phyloP scores from a whole-genome alignment of 1,140 invertebrate species.

The Mycetomoellerius zeteki region DNA sequence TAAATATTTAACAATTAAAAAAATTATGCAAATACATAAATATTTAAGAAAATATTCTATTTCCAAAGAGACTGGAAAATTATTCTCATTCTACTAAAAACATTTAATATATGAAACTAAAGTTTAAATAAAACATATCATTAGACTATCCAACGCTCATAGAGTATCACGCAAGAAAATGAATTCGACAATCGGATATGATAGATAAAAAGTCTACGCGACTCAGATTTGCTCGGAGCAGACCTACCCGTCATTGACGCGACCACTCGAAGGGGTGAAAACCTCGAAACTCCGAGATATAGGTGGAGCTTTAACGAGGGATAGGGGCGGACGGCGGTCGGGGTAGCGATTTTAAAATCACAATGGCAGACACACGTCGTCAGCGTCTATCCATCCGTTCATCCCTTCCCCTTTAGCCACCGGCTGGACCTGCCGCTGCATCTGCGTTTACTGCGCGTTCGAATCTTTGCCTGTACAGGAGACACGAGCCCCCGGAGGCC shows the following conservation, averaged over 20 bases:
- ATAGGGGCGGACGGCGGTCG: slow-evolving; percentile 70
- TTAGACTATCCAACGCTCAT: not conserved
- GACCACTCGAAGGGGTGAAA: slow-evolving; percentile 70
- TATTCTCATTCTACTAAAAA: not conserved
- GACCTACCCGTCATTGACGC: slow-evolving; percentile 14
- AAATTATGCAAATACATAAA: not conserved
- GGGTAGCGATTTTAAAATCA: slow-evolving; percentile 83
- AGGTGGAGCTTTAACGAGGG: slow-evolving; percentile 62
- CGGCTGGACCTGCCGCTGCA: slow-evolving; percentile 78
- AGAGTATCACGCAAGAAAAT: not conserved
- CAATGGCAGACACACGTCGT: slow-evolving; percentile 84
- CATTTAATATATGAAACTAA: not conserved
- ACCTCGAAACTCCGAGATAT: slow-evolving; percentile 32
- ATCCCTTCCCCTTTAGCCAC: slow-evolving; percentile 45
- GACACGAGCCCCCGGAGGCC: slow-evolving; percentile 46
- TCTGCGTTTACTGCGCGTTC: slow-evolving; percentile 81
- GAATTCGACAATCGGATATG: not conserved
- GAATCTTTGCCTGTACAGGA: slow-evolving; percentile 59
- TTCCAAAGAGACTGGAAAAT: not conserved
- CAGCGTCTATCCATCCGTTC: slow-evolving; percentile 80
- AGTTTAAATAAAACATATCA: not conserved
- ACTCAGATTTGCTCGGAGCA: not conserved
- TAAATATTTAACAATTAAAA: slow-evolving; percentile 23
- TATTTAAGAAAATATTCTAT: not conserved
- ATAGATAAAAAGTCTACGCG: slow-evolving; percentile 15